Conservation (phyloP, 2,113 vertebrate species). For the Collichthys lucidus region DNA sequence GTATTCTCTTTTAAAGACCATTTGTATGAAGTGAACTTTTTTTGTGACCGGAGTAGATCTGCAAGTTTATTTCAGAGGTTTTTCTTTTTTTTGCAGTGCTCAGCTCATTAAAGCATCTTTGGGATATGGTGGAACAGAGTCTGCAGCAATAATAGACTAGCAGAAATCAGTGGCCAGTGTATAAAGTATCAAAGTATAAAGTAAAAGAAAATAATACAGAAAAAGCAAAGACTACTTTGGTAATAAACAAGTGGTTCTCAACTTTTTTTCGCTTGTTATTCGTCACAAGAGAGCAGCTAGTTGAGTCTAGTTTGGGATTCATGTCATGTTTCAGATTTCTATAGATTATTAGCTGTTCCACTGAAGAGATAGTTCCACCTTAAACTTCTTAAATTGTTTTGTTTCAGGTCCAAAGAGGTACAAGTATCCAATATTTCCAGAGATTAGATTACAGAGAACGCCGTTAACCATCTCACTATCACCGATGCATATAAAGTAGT, state of each 20-base stretch:
- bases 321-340: not conserved
- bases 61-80: not conserved
- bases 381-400: not conserved
- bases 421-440: not conserved
- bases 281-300: not conserved
- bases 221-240: too few relatives aligned
- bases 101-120: slow-evolving; percentile 14
- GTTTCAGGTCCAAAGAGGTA: not conserved
- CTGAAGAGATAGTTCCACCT: not conserved
- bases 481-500: not conserved
- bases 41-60: slow-evolving; percentile 40
- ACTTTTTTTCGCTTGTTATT: not conserved
- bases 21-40: slow-evolving; percentile 44
- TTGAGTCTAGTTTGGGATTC: not conserved
- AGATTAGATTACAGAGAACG: not conserved
- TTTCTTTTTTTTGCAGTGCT: not conserved
- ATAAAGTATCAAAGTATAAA: slow-evolving; percentile 6
- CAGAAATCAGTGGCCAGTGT: slow-evolving; percentile 6
- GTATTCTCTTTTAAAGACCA: slow-evolving; percentile 39
- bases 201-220: too few relatives aligned
- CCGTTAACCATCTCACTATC: not conserved
- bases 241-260: not conserved
- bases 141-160: slow-evolving; percentile 15
- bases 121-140: slow-evolving; percentile 7
- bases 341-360: not conserved